These are phyloP conservation scores for Catagonus wagneri DNA, from an alignment of 2,113 vertebrate species.

Conservation along the genomic window DNA sequence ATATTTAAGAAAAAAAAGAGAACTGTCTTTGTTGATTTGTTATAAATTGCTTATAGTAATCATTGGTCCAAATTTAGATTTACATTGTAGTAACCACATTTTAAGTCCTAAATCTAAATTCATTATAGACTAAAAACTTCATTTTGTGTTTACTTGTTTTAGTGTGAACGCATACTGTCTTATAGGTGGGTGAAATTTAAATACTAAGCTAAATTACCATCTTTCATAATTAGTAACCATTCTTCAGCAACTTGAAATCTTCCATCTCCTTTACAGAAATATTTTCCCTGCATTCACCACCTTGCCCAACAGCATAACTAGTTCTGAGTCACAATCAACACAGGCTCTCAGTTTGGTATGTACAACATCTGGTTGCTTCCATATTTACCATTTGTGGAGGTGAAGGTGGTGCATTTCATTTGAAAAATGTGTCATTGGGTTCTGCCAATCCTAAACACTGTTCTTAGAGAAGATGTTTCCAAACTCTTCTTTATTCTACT, in stretches of 20 bases:
- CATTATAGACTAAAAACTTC: not conserved
- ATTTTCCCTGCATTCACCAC: slow-evolving; percentile 15
- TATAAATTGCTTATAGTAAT: slow-evolving; percentile 7
- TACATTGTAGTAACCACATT: not conserved
- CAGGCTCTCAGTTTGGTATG: slow-evolving; percentile 49
- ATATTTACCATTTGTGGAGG: slow-evolving; percentile 61
- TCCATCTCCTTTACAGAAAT: slow-evolving; percentile 48
- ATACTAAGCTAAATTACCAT: slow-evolving; percentile 16
- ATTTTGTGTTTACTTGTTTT: not conserved
- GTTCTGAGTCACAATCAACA: slow-evolving; percentile 69
- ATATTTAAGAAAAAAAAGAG: not conserved
- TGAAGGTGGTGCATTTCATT: slow-evolving; percentile 54
- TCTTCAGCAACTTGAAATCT: slow-evolving; percentile 30
- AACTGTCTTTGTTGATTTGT: not conserved
- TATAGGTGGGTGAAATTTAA: not conserved
- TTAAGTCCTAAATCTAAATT: slow-evolving; percentile 20
- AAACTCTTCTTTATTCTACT: not conserved
- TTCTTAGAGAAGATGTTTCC: slow-evolving; percentile 29
- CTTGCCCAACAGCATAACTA: slow-evolving; percentile 33
- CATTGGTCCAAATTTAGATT: not conserved
- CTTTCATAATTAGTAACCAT: not conserved
- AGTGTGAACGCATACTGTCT: not conserved
- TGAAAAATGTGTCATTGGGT: slow-evolving; percentile 55
- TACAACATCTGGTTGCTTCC: slow-evolving; percentile 73
- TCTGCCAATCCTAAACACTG: not conserved